These are phyloP conservation scores for Tipula helvola DNA, from an alignment of 2,888 invertebrate genomes.

Conservation along the genomic window DNA sequence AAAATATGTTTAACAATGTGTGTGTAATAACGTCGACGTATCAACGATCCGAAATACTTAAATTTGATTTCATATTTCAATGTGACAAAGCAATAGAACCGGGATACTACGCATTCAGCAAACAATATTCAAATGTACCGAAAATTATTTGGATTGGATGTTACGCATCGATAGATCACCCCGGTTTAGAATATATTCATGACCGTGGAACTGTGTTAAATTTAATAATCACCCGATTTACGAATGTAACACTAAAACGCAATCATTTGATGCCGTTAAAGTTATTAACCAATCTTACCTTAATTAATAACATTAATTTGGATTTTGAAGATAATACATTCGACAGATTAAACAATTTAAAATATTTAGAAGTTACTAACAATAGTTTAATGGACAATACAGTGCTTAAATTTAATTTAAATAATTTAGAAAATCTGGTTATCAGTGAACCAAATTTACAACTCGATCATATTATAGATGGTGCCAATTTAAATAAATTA, in stretches of 20 bases:
- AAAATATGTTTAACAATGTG: background rate
- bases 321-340: background rate
- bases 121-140: background rate
- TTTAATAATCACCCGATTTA: background rate
- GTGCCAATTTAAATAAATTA: background rate
- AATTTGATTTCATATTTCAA: background rate
- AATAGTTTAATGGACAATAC: background rate
- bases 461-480: background rate
- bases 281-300: background rate
- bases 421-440: background rate
- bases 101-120: background rate
- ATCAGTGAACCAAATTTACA: background rate
- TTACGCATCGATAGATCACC: background rate
- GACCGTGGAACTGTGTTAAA: background rate
- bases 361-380: background rate
- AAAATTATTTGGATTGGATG: background rate
- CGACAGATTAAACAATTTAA: background rate
- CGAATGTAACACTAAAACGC: background rate
- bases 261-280: background rate
- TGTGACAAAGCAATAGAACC: background rate
- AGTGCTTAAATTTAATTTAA: background rate
- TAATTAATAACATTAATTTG: background rate
- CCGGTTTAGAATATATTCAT: background rate
- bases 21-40: background rate
- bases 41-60: background rate